Base-by-base conservation (phyloP, 2,888 invertebrate genomes). In the Bombyx huttoni region DNA sequence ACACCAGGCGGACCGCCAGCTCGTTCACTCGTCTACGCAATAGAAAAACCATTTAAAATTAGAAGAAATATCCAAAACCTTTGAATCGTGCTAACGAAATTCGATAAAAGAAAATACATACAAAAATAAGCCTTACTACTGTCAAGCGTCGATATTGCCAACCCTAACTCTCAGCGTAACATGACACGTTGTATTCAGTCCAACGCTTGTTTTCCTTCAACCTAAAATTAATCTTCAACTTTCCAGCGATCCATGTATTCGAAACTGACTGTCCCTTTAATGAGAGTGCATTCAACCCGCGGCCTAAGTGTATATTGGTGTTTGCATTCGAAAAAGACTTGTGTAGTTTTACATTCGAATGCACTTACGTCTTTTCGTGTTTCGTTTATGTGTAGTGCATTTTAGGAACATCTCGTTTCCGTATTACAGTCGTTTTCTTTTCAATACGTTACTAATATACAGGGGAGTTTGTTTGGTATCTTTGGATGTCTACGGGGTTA, bases 201-300 rank as follows among this genome's bases (percentile, higher is more conserved):
- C 50, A 50, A 14, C 24, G 50, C 46, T 46, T 14, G 50, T 46
- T 12, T 46, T 7, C 6, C 24, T 46, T 33, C 33, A 50, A 9
- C 7, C 34, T 12, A 34, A n/a, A 40, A 13, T 8, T 35, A 40
- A 40, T 10, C 40, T 12, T 40, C 40, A 10, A 40, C 12, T 1
- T 40, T 40, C 8, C 24, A 65, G 58, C 49, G 53, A 55, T 65
- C 71, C 63, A 70, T 81, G 50, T 50, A 52, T 48, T 45, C 33
- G 48, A 34, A 52, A 51, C 34, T 46, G 13, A 46, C 34, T 48
- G 49, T 48, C 50, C 48, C 78, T 84, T 85, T 86, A 86, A 86
- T 85, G 81, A 85, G 85, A 81, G 86, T 74, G 77, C 87, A 65
- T 84, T 82, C 76, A 83, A 79, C 84, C 75, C 76, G 58, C 62